These are phyloP conservation scores for Eustalomyia histrio DNA, from an alignment of 2,888 invertebrate genomes.

Conservation along the genomic window DNA sequence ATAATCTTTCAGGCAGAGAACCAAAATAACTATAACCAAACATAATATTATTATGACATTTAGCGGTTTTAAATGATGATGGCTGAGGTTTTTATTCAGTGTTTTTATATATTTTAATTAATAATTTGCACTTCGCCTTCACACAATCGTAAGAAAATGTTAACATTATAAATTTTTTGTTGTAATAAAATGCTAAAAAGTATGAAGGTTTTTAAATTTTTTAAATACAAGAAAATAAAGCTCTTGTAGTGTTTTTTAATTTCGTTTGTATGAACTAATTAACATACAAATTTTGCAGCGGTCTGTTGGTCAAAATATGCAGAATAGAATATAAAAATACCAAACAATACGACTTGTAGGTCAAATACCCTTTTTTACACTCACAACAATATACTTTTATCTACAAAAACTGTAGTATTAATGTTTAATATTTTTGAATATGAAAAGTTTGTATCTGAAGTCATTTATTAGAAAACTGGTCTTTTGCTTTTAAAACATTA, in stretches of 20 bases:
- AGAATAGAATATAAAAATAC: conserved; percentile 45
- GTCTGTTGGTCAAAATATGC: conserved; percentile 66
- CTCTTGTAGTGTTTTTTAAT: conserved; percentile 12
- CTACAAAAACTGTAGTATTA: conserved; percentile 27
- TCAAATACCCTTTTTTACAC: conserved; percentile 56
- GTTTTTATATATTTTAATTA: conserved; percentile 66
- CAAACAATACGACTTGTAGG: conserved; percentile 47
- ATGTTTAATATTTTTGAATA: conserved; percentile 38
- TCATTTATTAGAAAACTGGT: conserved; percentile 60
- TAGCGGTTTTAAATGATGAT: conserved; percentile 74
- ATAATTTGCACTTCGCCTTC: conserved; percentile 73
- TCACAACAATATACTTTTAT: neutral
- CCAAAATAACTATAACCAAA: conserved; percentile 34
- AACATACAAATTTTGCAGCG: conserved; percentile 69
- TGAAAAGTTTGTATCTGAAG: conserved; percentile 20
- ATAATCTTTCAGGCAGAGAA: neutral
- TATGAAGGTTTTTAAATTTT: conserved; percentile 13
- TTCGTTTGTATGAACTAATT: conserved; percentile 64
- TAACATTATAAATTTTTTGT: conserved; percentile 29
- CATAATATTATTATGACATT: conserved; percentile 75
- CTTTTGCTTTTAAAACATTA: conserved; percentile 46
- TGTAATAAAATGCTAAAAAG: conserved; percentile 43
- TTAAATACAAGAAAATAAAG: conserved; percentile 20
- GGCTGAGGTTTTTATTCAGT: conserved; percentile 32
- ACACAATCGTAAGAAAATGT: conserved; percentile 42